Conservation (phyloP, 2,888 invertebrate species). For the Myopa testacea region DNA sequence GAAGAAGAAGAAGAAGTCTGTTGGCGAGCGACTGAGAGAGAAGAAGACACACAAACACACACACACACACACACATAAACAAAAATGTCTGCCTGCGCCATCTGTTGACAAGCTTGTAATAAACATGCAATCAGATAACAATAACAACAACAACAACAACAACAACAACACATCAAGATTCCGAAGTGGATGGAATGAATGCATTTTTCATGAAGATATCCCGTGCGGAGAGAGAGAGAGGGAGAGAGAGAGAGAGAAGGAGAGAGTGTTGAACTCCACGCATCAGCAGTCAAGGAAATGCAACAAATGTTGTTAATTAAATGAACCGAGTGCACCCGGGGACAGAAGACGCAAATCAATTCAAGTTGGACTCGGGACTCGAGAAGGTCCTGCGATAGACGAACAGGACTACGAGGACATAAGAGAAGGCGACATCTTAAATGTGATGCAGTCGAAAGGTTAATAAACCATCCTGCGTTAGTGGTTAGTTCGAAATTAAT, state of each 20-base stretch:
- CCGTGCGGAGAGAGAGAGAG: no score
- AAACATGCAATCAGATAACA: constrained; percentile 12
- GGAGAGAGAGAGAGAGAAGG: no score
- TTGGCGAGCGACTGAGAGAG: background rate
- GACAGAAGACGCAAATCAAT: background rate
- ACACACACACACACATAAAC: background rate
- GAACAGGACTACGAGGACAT: no score
- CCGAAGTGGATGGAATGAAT: background rate
- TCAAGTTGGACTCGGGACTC: background rate
- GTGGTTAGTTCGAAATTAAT: no score
- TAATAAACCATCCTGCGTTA: no score
- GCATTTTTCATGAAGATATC: no score
- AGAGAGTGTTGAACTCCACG: no score
- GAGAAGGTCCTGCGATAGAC: no score
- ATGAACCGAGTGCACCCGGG: background rate
- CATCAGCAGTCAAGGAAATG: background rate
- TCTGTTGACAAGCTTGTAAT: constrained; percentile 25
- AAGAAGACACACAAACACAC: background rate
- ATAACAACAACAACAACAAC: background rate
- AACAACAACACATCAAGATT: background rate
- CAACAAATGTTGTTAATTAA: constrained; percentile 22
- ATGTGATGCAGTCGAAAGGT: no score
- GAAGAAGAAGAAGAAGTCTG: background rate
- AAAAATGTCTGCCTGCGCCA: background rate
- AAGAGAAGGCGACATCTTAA: no score